Base-by-base conservation (phyloP, 2,113 vertebrate species). In the Siniperca knerii region DNA sequence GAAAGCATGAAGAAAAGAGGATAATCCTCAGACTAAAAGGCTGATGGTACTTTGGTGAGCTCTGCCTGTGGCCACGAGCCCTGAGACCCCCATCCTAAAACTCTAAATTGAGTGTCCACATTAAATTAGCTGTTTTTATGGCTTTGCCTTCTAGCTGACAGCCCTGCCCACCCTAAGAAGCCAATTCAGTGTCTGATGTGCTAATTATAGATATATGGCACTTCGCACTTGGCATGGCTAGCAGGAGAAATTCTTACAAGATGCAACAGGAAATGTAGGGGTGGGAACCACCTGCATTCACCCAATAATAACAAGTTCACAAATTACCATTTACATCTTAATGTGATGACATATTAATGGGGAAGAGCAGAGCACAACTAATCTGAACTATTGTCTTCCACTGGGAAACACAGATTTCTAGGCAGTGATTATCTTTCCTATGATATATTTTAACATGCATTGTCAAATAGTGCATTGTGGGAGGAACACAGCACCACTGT, bases 181-280 rank as follows among this genome's bases (percentile, higher is more conserved):
- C 58, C 78, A 88, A 58, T 84, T 88, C 75, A 81, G 64, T 46
- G 44, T 61, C 75, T 90, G 87, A 84, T 81, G 83, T 75, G 66
- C 87, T 92, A 92, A 90, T 85, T 88, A 90, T 76, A 90, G 82
- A 65, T 85, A 61, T 81, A 85, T 67, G 50, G 82, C 5, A 7
- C 71, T 79, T 83, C 78, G 66, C 68, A 25, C 78, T 77, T 83
- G 62, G 57, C 78, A 57, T 21, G 42, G 25, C 62, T 52, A 52
- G 58, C 73, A 54, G 33, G 69, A 23, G 65, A 18, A 66, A 44
- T 54, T 21, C 80, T 81, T 75, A 37, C 15, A 75, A 68, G 86
- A 70, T 54, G 60, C 83, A 79, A 67, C 76, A 81, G 77, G 82
- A 91, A 87, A 73, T 52, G 52, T 50, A 83, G 65, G 82, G 82